Percentiles rank a stretch among this genome's conserved stretches.
Evolutionary conservation across 2,797 vertebrate genomes (phyloP).

Genomic region (Lepilemur septentrionalis): DNA sequence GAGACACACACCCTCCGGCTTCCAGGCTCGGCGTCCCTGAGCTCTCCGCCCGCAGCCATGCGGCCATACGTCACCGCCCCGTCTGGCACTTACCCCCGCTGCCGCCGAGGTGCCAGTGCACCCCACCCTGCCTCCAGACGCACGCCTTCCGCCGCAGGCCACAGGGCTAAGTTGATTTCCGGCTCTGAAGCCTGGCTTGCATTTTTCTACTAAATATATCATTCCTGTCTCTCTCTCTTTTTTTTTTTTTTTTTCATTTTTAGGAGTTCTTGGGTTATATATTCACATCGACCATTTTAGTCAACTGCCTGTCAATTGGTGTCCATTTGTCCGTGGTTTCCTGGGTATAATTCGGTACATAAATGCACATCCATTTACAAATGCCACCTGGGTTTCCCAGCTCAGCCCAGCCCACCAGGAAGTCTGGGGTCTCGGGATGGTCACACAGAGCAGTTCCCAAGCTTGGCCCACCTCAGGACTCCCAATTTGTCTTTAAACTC

Average conservation of each 20-base stretch:
- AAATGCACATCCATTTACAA: not conserved
- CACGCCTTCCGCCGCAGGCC: not conserved
- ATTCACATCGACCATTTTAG: not conserved
- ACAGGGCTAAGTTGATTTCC: not conserved
- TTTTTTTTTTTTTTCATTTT: not conserved
- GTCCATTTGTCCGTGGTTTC: not conserved
- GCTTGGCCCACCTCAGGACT: not conserved
- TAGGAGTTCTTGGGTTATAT: not conserved
- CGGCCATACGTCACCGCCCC: too few species aligned
- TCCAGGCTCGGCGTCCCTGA: not conserved
- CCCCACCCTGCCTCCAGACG: not conserved
- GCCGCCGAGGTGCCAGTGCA: not conserved
- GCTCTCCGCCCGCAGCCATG: not conserved
- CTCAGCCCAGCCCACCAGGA: not conserved
- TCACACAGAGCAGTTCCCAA: not conserved
- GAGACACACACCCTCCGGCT: not conserved
- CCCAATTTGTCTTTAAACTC: not conserved
- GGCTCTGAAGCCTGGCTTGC: not conserved
- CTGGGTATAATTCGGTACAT: not conserved
- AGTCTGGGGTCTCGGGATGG: not conserved
- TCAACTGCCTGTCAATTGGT: not conserved
- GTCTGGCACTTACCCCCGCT: not conserved
- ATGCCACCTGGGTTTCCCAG: not conserved
- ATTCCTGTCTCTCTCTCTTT: not conserved
- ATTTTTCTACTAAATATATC: conserved; percentile 17